Percentiles rank a stretch among this genome's conserved stretches.
phyloP scores from a whole-genome alignment of 2,113 vertebrate genomes.

The Brachypteracias leptosomus region DNA sequence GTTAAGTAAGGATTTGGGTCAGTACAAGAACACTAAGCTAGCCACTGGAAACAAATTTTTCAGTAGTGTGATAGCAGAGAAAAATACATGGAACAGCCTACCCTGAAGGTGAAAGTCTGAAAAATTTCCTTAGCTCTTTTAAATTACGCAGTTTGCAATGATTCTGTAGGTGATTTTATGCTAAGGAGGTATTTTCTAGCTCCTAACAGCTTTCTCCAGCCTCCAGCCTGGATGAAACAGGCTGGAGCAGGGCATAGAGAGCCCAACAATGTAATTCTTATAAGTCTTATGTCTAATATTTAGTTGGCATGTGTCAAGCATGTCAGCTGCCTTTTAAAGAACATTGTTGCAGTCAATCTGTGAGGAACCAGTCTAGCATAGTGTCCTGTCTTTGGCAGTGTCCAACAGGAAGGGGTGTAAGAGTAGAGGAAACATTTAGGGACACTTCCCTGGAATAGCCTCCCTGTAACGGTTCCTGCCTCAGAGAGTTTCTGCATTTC shows the following conservation, averaged over 20 bases:
- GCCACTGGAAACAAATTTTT: neutral
- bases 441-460: neutral
- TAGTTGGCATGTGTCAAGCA: neutral
- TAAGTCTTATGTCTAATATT: neutral
- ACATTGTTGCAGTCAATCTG: neutral
- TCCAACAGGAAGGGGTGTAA: neutral
- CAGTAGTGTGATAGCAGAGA: neutral
- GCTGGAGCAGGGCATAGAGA: neutral
- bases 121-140: neutral
- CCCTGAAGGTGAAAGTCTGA: neutral
- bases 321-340: neutral
- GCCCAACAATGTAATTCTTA: accelerated
- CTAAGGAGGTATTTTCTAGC: neutral
- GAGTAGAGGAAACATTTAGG: neutral
- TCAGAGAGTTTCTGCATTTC: neutral
- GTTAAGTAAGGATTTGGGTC: neutral
- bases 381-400: neutral
- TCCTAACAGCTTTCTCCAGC: neutral
- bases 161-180: neutral
- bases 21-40: neutral
- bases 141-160: neutral
- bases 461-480: neutral
- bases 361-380: neutral
- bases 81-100: neutral
- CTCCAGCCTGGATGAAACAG: neutral